phyloP scores from a whole-genome alignment of 2,888 invertebrate genomes.

The Diachrysia chrysitis region DNA sequence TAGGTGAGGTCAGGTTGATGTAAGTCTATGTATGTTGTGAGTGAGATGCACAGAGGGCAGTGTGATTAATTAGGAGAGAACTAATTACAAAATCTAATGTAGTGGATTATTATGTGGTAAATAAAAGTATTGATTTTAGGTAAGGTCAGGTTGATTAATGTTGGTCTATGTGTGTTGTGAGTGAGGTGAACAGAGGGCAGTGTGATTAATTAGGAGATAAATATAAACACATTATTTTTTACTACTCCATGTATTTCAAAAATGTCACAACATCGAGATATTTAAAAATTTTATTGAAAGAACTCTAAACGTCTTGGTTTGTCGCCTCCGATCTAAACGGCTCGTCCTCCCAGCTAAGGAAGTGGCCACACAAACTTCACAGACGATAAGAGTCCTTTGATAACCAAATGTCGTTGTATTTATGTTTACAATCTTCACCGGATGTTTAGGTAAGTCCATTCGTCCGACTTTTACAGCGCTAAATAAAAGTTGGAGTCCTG shows the following conservation, averaged over 20 bases:
- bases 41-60: no score
- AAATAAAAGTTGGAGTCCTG: no score
- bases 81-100: no score
- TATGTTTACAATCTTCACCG: background rate
- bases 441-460: background rate
- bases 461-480: no score
- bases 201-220: background rate
- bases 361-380: background rate
- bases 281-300: background rate
- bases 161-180: background rate
- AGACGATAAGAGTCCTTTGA: background rate
- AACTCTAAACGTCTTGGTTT: background rate
- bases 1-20: no score
- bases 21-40: no score
- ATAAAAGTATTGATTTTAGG: background rate
- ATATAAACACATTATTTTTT: background rate
- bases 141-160: background rate
- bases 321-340: background rate
- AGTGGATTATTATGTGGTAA: no score
- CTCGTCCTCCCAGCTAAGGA: background rate
- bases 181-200: background rate
- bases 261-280: background rate
- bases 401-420: background rate
- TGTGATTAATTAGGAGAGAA: no score
- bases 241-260: background rate